phyloP scores from a whole-genome alignment of 2,797 vertebrate species.

The Melanotaenia parkinsoni region DNA sequence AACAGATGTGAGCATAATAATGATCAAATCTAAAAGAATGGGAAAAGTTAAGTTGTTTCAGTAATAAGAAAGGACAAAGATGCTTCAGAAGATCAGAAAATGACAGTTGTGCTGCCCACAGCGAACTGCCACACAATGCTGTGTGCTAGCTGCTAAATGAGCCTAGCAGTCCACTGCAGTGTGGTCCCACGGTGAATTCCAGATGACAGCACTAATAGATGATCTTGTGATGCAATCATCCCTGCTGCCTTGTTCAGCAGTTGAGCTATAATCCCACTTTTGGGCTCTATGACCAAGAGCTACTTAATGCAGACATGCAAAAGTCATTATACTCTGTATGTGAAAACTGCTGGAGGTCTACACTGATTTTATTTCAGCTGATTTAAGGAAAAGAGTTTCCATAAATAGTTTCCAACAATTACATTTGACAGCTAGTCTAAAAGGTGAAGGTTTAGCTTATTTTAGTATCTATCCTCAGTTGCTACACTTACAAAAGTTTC shows the following conservation, averaged over 20 bases:
- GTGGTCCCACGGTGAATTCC: conserved; percentile 58
- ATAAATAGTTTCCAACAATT: conserved; percentile 68
- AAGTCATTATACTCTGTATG: conserved; percentile 64
- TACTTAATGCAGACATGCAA: conserved; percentile 67
- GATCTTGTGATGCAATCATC: conserved; percentile 74
- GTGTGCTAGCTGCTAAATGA: conserved; percentile 37
- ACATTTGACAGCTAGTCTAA: conserved; percentile 60
- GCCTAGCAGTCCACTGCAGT: conserved; percentile 41
- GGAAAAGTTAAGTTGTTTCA: not conserved
- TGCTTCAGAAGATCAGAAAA: conserved; percentile 26
- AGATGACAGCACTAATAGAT: conserved; percentile 73
- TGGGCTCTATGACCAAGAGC: conserved; percentile 54
- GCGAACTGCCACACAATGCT: conserved; percentile 18
- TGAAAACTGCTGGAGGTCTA: conserved; percentile 59
- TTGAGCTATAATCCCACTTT: conserved; percentile 64
- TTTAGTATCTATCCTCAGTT: not conserved
- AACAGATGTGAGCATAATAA: not conserved
- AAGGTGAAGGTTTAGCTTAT: conserved; percentile 17
- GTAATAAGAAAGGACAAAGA: conserved; percentile 9
- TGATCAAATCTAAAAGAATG: not conserved
- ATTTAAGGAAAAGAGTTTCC: conserved; percentile 59
- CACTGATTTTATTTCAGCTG: conserved; percentile 70
- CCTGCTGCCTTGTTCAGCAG: conserved; percentile 60
- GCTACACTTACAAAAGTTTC: not conserved
- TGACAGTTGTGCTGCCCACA: conserved; percentile 20